Evolutionary conservation across 2,797 vertebrate genomes (phyloP).

Genomic region (Pseudomugil gertrudae): DNA sequence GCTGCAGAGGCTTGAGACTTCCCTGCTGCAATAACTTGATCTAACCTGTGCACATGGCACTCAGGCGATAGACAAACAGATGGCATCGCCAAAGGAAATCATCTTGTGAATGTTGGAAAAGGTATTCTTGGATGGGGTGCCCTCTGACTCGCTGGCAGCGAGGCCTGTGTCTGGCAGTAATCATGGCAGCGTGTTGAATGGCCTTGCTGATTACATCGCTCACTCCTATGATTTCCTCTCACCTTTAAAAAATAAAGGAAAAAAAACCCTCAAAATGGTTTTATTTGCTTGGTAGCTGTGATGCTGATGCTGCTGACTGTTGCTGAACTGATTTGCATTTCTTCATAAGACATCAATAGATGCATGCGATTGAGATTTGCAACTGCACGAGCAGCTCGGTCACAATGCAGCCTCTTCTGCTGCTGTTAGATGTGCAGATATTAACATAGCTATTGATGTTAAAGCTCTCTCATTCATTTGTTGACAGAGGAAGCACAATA

Average conservation of each 20-base stretch:
- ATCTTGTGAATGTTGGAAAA: slow-evolving; percentile 69
- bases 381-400: slow-evolving; percentile 36
- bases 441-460: slow-evolving; percentile 44
- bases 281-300: slow-evolving; percentile 11
- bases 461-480: slow-evolving; percentile 35
- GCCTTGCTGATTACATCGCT: slow-evolving; percentile 58
- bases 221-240: slow-evolving; percentile 37
- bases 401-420: slow-evolving; percentile 38
- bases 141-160: slow-evolving; percentile 67
- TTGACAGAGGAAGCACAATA: slow-evolving; percentile 17
- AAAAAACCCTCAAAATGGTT: slow-evolving; percentile 8
- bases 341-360: slow-evolving; percentile 52
- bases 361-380: slow-evolving; percentile 48
- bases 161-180: slow-evolving; percentile 54
- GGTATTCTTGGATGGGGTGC: slow-evolving; percentile 70
- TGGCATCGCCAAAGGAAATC: slow-evolving; percentile 71
- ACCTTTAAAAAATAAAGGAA: slow-evolving; percentile 15
- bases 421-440: slow-evolving; percentile 32
- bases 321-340: slow-evolving; percentile 57
- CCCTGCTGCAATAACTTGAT: slow-evolving; percentile 51
- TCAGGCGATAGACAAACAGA: slow-evolving; percentile 73
- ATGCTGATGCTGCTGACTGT: slow-evolving; percentile 47
- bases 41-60: slow-evolving; percentile 53
- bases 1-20: slow-evolving; percentile 45
- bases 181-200: slow-evolving; percentile 58